Conservation (phyloP, 2,113 vertebrate species). For the Microcebus ravelobensis region DNA sequence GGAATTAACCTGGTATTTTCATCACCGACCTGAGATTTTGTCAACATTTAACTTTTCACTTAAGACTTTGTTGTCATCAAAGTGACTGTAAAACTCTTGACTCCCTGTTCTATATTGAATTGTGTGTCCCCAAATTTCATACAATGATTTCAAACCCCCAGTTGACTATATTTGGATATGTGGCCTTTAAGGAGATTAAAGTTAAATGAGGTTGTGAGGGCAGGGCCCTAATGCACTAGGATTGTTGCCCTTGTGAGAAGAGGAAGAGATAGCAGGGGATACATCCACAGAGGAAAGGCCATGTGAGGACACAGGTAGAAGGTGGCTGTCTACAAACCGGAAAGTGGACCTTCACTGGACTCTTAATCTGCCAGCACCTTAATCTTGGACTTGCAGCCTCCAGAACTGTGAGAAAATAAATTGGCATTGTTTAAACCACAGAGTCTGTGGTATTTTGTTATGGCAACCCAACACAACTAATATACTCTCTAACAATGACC, state of each 20-base stretch:
- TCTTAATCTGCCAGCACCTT: background rate
- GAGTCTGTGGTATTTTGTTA: background rate
- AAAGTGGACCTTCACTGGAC: background rate
- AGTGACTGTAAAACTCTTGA: background rate
- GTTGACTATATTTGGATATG: background rate
- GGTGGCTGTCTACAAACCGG: background rate
- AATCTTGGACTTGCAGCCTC: background rate
- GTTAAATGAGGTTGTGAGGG: background rate
- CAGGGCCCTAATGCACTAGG: too few relatives aligned
- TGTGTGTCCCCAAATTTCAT: background rate
- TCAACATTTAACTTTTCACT: background rate
- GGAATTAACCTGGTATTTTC: background rate
- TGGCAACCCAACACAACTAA: background rate
- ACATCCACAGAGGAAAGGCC: background rate
- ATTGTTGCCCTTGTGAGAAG: too few relatives aligned
- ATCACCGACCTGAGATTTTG: background rate
- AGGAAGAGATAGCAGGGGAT: background rate
- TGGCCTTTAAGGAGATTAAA: background rate
- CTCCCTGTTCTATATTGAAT: background rate
- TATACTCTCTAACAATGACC: background rate
- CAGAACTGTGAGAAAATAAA: background rate
- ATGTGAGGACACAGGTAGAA: background rate
- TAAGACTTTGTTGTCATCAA: background rate
- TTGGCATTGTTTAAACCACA: background rate
- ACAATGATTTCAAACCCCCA: background rate